Conservation (phyloP, 2,797 vertebrate species). For the Hydrophis major region DNA sequence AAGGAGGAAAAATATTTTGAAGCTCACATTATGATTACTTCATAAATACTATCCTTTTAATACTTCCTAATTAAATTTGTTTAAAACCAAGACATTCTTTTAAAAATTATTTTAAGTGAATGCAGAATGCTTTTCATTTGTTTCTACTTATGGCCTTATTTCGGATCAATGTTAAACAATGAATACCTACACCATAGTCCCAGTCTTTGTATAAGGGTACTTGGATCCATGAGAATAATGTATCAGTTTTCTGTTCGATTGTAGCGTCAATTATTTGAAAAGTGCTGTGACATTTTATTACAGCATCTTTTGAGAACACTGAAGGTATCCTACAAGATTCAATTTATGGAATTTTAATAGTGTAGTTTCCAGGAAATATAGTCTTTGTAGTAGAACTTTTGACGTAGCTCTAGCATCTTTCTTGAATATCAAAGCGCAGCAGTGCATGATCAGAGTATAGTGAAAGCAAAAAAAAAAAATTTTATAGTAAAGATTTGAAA, state of each 20-base stretch:
- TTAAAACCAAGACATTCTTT: neutral
- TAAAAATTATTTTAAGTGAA: neutral
- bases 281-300: neutral
- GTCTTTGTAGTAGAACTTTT: neutral
- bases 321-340: neutral
- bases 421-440: neutral
- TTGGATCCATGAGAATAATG: neutral
- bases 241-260: neutral
- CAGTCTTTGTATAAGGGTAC: too few relatives aligned
- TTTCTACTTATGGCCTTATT: neutral
- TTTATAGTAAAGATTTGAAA: too few relatives aligned
- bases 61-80: neutral
- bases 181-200: neutral
- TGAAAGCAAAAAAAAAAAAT: neutral
- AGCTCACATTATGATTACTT: neutral
- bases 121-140: neutral
- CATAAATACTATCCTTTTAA: neutral
- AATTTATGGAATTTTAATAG: neutral
- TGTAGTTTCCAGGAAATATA: neutral
- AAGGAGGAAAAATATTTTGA: neutral
- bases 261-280: neutral
- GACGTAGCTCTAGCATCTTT: neutral
- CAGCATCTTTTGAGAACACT: neutral
- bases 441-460: neutral
- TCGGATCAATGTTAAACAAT: neutral